phyloP scores from a whole-genome alignment of 2,113 vertebrate species.

The Etia nguti region DNA sequence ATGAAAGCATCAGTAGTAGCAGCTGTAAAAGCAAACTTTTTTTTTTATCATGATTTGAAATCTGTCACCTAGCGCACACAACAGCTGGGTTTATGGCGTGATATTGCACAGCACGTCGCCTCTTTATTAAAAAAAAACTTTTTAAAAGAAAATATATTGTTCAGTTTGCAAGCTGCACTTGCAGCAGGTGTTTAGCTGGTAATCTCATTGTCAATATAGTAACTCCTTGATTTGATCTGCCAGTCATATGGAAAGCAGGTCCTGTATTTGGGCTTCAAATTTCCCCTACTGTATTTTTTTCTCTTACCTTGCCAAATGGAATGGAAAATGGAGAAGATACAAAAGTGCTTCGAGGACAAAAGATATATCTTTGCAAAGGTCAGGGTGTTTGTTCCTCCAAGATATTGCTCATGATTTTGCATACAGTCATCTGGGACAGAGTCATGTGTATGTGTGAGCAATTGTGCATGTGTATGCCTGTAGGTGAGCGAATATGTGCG shows the following conservation, averaged over 20 bases:
- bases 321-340: conserved; percentile 26
- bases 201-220: background rate
- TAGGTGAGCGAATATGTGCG: background rate
- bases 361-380: conserved; percentile 49
- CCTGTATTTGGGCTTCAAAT: background rate
- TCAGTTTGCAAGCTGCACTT: background rate
- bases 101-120: background rate
- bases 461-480: background rate
- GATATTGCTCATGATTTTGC: conserved; percentile 5
- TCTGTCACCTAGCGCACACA: background rate
- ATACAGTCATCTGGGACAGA: background rate
- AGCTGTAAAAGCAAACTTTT: background rate
- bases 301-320: conserved; percentile 1
- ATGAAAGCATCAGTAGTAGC: background rate
- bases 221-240: background rate
- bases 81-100: background rate
- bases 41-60: background rate
- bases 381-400: conserved; percentile 21
- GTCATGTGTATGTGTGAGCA: background rate
- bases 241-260: background rate
- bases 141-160: background rate
- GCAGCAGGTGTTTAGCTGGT: conserved; percentile 8
- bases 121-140: background rate
- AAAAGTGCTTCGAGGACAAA: conserved; percentile 14
- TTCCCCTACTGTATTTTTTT: background rate